Evolutionary conservation across 2,113 vertebrate genomes (phyloP), one percentile per base, ranked within the genome.

Genomic region (Sialia sialis): DNA sequence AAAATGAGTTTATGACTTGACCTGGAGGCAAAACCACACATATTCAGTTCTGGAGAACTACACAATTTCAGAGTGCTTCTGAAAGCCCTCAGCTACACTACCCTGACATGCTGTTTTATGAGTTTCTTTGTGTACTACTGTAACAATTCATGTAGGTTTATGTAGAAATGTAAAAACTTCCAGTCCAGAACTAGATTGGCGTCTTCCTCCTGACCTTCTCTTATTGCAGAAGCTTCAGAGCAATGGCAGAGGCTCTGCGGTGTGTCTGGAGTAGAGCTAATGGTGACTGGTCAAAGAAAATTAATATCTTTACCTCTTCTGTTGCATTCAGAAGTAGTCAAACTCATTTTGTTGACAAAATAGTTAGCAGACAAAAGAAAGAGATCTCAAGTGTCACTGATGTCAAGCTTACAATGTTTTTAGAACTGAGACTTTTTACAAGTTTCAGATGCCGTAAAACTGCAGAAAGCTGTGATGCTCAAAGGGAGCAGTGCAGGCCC

Each of bases 331-430:
- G 62, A 72, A 84, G 7, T 3, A 49, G 21, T 41, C 32, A 66
- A 55, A 91, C 20, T 54, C 13, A 48, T 72, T 81, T 87, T 26
- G 14, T 29, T 70, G 66, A 64, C 48, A 48, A 77, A 96, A 87
- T 10, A 16, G 15, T 27, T 51, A 51, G 46, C 8, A 68, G 44
- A n/a, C 15, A 17, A 43, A 69, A 38, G 43, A 59, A 76, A 75
- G 8, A 84, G 10, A 54, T 62, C 51, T 84, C 16, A 30, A 54
- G 38, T 26, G 13, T 16, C 69, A n/a, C 4, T 0, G 0, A n/a
- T 36, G 36, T 3, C 23, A 66, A 59, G 10, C 8, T 63, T 39
- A 46, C 5, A 58, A n/a, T 15, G 16, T 4, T 30, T 20, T 19
- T 56, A 46, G 16, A 54, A 49, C 5, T 4, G 2, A 66, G 32